Evolutionary conservation across 1,140 invertebrate genomes (phyloP).

Genomic region (Leptopilina clavipes): DNA sequence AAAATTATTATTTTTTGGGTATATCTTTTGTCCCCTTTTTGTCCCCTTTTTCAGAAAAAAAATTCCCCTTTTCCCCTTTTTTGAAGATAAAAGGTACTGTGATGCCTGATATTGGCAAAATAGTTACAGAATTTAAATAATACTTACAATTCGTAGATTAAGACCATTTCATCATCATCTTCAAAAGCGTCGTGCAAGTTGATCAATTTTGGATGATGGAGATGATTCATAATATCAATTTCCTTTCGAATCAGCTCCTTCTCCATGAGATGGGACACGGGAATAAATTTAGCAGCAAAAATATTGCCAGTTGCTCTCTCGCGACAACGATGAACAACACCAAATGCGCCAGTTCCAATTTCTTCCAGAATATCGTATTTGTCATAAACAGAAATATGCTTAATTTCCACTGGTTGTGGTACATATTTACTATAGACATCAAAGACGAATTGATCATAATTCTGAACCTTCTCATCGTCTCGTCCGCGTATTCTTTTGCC

Average conservation of each 20-base stretch:
- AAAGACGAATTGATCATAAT: slow-evolving; percentile 98
- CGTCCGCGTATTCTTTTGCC: slow-evolving; percentile 95
- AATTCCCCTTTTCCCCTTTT: too few species aligned
- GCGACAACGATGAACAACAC: slow-evolving; percentile 97
- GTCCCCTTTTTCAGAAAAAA: too few species aligned
- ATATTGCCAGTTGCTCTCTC: slow-evolving; percentile 97
- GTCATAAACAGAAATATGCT: slow-evolving; percentile 95
- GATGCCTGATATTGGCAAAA: too few species aligned
- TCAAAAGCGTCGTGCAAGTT: slow-evolving; percentile 99
- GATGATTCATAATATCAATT: slow-evolving; percentile 99
- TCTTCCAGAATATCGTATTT: slow-evolving; percentile 99
- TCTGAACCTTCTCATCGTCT: slow-evolving; percentile 90
- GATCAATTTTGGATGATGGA: slow-evolving; percentile 98
- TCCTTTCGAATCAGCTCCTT: slow-evolving; percentile 98
- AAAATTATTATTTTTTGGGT: too few species aligned
- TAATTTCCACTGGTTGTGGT: slow-evolving; percentile 97
- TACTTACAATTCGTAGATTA: slow-evolving; percentile 98
- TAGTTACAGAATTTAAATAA: background rate
- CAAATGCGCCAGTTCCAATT: slow-evolving; percentile 99
- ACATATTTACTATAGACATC: slow-evolving; percentile 98
- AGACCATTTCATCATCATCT: slow-evolving; percentile 99
- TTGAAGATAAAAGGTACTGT: too few species aligned
- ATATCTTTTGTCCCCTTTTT: too few species aligned
- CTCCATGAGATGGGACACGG: slow-evolving; percentile 94
- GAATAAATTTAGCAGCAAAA: slow-evolving; percentile 99